These are phyloP conservation scores for Loxodonta africana DNA, from an alignment of 2,113 vertebrate species.

Conservation along the genomic window DNA sequence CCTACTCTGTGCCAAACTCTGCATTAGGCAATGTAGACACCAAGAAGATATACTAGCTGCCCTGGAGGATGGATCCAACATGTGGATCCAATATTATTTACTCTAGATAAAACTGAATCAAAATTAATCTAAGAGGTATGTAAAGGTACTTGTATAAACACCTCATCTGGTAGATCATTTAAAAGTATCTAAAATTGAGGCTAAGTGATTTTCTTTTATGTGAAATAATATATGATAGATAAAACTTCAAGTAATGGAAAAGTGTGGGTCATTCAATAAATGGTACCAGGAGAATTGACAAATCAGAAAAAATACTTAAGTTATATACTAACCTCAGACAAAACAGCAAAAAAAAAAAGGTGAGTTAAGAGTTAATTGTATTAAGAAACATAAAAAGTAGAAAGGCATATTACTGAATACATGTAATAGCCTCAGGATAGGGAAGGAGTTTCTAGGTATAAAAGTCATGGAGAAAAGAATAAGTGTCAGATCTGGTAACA, in stretches of 20 bases:
- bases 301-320: not conserved
- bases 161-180: not conserved
- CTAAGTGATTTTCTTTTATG: not conserved
- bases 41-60: not conserved
- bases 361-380: not conserved
- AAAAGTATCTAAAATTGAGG: not conserved
- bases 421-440: not conserved
- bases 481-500: slow-evolving; percentile 22
- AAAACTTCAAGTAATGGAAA: not conserved
- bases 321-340: not conserved
- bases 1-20: not conserved
- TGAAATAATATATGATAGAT: slow-evolving; percentile 26
- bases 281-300: not conserved
- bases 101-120: slow-evolving; percentile 1
- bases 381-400: slow-evolving; percentile 27
- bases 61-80: not conserved
- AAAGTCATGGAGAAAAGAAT: not conserved
- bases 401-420: not conserved
- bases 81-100: not conserved
- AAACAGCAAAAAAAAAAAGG: not conserved
- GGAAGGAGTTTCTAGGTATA: not conserved
- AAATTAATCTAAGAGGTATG: not conserved
- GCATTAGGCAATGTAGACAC: not conserved
- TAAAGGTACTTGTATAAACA: not conserved
- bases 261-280: not conserved